Base-by-base conservation (phyloP, 2,888 invertebrate species). In the Tipula unca region DNA sequence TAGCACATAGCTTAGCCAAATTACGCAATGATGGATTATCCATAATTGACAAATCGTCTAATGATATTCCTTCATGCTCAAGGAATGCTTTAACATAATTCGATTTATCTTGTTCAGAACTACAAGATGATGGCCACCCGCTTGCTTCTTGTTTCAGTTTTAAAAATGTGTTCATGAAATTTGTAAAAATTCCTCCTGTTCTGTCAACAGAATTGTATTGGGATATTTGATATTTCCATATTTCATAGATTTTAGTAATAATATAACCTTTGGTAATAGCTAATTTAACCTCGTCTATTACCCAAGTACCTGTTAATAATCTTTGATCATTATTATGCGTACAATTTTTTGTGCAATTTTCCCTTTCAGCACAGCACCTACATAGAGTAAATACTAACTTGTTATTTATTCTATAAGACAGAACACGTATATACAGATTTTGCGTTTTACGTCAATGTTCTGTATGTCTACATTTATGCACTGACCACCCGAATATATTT, bases 281-380 rank as follows among this genome's bases (percentile, higher is more conserved):
- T 85, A 87, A 87, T 69, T 87, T 82, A 4, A 90, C 84, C 86
- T 89, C 89, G 29, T 88, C 88, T 8, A 88, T 88, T 54, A 89
- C 87, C 89, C 89, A 89, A 0, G 89, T 89, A 0, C 89, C 89
- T 36, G 85, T 85, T 84, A 87, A 39, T 13, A 85, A 84, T 88
- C 87, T 85, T 87, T 87, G 82, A 86, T 86, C 86, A 20, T 87
- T 86, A 0, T 82, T 84, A 85, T 88, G 88, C 0, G 36, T 32
- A 86, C 89, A 89, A 8, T 48, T 17, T 0, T 17, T 29, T 29
- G 82, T 82, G 1, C 8, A 14, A 29, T 82, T 82, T 5, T 20
- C 3, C 29, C 29, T 14, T 82, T 85, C 36, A 69, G 85, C 87
- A 86, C 88, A 88, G 3, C 85, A 86, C 5, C 86, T 84, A 86